Base-by-base conservation (phyloP, 2,888 invertebrate species). In the Troides oblongomaculatus region DNA sequence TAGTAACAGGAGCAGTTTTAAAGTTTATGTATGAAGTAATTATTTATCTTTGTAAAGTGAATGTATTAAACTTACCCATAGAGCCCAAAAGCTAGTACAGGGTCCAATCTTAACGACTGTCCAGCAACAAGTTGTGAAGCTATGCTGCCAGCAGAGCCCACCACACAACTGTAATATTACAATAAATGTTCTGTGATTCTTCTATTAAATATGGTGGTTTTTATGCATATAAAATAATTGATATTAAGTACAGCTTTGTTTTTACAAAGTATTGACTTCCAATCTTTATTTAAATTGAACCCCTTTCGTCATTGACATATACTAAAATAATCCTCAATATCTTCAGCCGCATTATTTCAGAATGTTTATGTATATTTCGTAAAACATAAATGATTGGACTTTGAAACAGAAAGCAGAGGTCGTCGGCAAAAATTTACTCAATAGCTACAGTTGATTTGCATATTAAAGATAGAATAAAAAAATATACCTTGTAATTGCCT, bases 401-500 rank as follows among this genome's bases (percentile, higher is more conserved):
- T 69, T 69, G 68, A 59, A 23, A 56, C 36, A 68, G 57, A 30
- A 57, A 57, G 10, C 36, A 14, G 18, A 39, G 17, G 17, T 30
- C n/a, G 21, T 25, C 57, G 7, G 46, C 39, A 64, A 56, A 43
- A 53, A 18, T n/a, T 53, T 53, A n/a, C 53, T 6, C 8, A 53
- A 5, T n/a, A 4, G 18, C 1, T 53, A 3, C 18, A 5, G 53
- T n/a, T 6, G n/a, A 53, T 53, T 53, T 53, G 53, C n/a, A 53
- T 53, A 50, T 50, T 50, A 53, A 53, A 3, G n/a, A 53, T 21
- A 64, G 25, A 62, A 58, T 56, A 56, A 61, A 60, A 21, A 43
- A 56, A 62, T 87, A 92, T 93, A 97, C 97, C 96, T 96, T 71
- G 96, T 96, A 66, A 97, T 87, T 56, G 96, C 95, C 92, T 96